phyloP scores from a whole-genome alignment of 2,113 vertebrate species.

The Pantherophis guttatus region DNA sequence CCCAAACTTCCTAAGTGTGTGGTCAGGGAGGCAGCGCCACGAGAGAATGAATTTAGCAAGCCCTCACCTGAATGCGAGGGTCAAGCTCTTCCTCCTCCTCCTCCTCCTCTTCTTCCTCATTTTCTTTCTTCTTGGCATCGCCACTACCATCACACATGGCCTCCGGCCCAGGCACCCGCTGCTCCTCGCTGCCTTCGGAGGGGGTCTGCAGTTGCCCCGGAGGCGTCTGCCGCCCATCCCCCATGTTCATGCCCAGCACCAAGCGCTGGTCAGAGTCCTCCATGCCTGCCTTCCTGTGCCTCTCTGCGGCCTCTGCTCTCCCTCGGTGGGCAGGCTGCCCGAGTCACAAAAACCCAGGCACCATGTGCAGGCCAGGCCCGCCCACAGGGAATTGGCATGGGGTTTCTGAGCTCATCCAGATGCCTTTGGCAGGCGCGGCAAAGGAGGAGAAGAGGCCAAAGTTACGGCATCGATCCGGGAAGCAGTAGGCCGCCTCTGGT shows the following conservation, averaged over 20 bases:
- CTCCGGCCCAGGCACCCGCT: conserved; percentile 24
- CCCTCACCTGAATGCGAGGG: conserved; percentile 70
- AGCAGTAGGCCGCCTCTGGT: not conserved
- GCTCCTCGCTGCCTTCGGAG: conserved; percentile 50
- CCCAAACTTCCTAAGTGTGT: not conserved
- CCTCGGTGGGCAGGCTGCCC: not conserved
- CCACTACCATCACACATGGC: conserved; percentile 16
- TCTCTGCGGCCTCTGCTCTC: conserved; percentile 17
- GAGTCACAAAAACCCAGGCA: not conserved
- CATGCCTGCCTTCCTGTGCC: conserved; percentile 48
- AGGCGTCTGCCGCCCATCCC: conserved; percentile 57
- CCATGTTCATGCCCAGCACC: conserved; percentile 51
- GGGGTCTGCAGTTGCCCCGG: conserved; percentile 57
- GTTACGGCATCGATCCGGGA: not conserved
- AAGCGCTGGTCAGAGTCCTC: conserved; percentile 28
- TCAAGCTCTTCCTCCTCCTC: conserved; percentile 70
- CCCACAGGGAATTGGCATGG: not conserved
- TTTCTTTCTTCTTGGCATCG: conserved; percentile 33
- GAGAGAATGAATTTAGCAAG: not conserved
- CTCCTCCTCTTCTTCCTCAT: not conserved
- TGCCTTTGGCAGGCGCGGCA: not conserved
- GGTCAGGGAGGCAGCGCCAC: not conserved
- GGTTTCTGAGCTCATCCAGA: not conserved
- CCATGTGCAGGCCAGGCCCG: not conserved
- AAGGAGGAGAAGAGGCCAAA: not conserved